Conservation (phyloP, 2,888 invertebrate genomes). For the Blastobasis lacticolella region DNA sequence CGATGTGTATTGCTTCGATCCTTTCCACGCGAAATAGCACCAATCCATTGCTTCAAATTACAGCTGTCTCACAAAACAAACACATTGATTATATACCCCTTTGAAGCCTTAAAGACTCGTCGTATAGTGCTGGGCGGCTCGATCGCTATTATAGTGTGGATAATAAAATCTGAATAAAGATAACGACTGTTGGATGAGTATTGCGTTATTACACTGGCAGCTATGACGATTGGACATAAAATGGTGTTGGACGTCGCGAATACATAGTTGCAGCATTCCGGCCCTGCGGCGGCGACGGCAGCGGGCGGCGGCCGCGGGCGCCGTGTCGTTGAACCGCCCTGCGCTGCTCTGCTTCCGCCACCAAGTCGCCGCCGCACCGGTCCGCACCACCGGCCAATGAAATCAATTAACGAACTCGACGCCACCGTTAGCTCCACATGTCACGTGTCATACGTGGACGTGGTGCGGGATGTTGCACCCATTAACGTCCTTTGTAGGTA, state of each 20-base stretch:
- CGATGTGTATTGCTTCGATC: not conserved
- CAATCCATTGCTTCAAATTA: not conserved
- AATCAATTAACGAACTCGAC: slow-evolving; percentile 45
- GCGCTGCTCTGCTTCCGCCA: slow-evolving; percentile 43
- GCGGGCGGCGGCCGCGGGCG: slow-evolving; percentile 32
- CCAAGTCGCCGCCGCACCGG: slow-evolving; percentile 10
- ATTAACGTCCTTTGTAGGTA: too few relatives aligned
- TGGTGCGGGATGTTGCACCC: too few relatives aligned
- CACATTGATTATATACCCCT: too few relatives aligned
- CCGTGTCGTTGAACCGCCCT: slow-evolving; percentile 60
- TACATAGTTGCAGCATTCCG: slow-evolving; percentile 46
- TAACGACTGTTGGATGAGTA: not conserved
- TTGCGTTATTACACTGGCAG: not conserved
- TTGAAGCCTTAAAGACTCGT: too few relatives aligned
- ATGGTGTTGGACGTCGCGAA: slow-evolving; percentile 25
- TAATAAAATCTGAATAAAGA: too few relatives aligned
- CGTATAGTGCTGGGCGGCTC: too few relatives aligned
- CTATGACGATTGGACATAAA: slow-evolving; percentile 8
- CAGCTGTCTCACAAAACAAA: too few relatives aligned
- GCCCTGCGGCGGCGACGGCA: slow-evolving; percentile 11
- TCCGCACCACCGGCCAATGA: slow-evolving; percentile 33
- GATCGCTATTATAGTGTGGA: too few relatives aligned
- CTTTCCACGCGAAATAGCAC: too few relatives aligned
- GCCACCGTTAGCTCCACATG: slow-evolving; percentile 29
- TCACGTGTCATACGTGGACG: not conserved